These are phyloP conservation scores for Lepidocolaptes lacrymiger DNA, from an alignment of 2,797 vertebrate species.

Conservation along the genomic window DNA sequence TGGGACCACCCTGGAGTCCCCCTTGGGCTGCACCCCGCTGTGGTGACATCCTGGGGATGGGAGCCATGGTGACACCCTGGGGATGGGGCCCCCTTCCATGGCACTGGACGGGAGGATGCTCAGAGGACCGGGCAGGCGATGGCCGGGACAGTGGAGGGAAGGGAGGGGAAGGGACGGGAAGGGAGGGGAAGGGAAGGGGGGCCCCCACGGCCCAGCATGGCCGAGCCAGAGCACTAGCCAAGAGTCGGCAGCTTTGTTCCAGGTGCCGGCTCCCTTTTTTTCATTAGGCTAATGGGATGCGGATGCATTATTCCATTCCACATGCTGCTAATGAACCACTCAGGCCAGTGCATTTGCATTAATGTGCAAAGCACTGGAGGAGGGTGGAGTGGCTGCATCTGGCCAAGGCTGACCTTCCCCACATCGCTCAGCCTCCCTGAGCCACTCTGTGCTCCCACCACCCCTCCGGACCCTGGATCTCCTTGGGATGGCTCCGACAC, in stretches of 20 bases:
- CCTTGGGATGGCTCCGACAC: not conserved
- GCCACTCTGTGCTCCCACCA: not conserved
- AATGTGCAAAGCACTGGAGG: constrained; percentile 67
- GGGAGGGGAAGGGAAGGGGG: not conserved
- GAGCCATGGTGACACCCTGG: not conserved
- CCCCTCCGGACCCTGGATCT: not conserved
- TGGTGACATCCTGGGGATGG: not conserved
- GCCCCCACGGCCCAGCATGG: constrained; percentile 21
- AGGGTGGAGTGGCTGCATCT: constrained; percentile 63
- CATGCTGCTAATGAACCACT: constrained; percentile 76
- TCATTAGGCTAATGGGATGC: constrained; percentile 78
- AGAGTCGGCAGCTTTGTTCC: constrained; percentile 72
- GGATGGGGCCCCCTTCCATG: not conserved
- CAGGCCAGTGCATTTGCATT: constrained; percentile 75
- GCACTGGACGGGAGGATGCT: not conserved
- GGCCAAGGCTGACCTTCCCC: constrained; percentile 50
- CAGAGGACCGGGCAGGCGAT: not conserved
- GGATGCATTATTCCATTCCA: constrained; percentile 75
- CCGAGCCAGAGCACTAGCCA: constrained; percentile 59
- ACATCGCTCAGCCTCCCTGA: not conserved
- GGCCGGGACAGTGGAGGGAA: not conserved
- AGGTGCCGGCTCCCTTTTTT: constrained; percentile 74
- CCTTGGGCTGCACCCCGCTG: not conserved
- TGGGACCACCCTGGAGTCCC: not conserved
- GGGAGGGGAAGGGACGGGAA: not conserved